Percentiles rank a stretch among this genome's conserved stretches.
Conservation (phyloP, 2,888 invertebrate genomes). For the Lithophane semibrunnea region DNA sequence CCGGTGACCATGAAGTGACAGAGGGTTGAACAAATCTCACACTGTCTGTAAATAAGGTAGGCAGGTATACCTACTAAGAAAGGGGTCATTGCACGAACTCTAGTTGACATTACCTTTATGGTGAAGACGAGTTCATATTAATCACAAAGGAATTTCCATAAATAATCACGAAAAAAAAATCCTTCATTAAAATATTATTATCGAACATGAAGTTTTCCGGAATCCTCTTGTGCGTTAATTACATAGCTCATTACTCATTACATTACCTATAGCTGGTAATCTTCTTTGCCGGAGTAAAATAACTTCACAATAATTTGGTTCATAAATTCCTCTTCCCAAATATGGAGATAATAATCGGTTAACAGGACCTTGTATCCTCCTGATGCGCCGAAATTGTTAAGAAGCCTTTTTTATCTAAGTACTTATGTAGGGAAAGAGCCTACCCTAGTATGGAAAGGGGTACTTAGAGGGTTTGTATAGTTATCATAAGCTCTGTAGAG, state of each 20-base stretch:
- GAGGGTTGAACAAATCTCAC: background rate
- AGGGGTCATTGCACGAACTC: background rate
- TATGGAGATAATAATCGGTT: slow-evolving; percentile 16
- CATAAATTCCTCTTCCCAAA: slow-evolving; percentile 11
- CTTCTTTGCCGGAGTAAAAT: slow-evolving; percentile 10
- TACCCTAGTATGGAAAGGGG: background rate
- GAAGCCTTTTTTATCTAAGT: background rate
- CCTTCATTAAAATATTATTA: slow-evolving; percentile 22
- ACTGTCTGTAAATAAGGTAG: background rate
- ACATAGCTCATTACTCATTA: slow-evolving; percentile 21
- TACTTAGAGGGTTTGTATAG: background rate
- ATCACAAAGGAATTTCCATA: slow-evolving; percentile 5
- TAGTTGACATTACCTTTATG: background rate
- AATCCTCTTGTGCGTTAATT: slow-evolving; percentile 30
- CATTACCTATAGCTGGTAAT: background rate
- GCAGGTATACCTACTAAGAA: background rate
- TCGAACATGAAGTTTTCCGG: slow-evolving; percentile 24
- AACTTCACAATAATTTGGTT: slow-evolving; percentile 4
- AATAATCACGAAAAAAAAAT: background rate
- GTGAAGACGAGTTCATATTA: background rate
- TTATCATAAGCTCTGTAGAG: background rate
- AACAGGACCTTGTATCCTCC: background rate
- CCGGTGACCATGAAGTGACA: too few species aligned
- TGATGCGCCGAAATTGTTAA: too few species aligned
- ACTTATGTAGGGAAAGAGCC: background rate